phyloP scores from a whole-genome alignment of 2,113 vertebrate genomes.

The Epinephelus lanceolatus region DNA sequence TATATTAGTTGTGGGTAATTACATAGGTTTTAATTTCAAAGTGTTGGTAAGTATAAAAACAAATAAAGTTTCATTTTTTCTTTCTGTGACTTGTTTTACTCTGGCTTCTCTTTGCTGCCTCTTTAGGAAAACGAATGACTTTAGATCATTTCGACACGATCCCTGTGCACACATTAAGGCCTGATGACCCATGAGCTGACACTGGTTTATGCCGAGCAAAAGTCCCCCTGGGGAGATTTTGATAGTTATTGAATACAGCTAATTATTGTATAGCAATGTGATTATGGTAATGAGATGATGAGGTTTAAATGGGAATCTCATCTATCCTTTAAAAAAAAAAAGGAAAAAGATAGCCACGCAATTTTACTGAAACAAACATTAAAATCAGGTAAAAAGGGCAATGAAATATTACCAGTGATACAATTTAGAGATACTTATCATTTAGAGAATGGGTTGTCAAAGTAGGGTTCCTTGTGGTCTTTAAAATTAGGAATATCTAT shows the following conservation, averaged over 20 bases:
- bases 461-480: background rate
- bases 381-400: background rate
- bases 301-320: constrained; percentile 22
- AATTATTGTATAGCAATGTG: constrained; percentile 13
- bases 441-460: background rate
- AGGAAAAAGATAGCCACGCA: background rate
- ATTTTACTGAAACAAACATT: background rate
- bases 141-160: background rate
- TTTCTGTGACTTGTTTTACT: constrained; percentile 70
- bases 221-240: background rate
- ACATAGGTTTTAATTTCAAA: constrained; percentile 81
- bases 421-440: background rate
- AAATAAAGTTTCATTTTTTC: constrained; percentile 83
- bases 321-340: background rate
- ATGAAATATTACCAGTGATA: background rate
- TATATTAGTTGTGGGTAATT: constrained; percentile 84
- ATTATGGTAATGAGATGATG: constrained; percentile 37
- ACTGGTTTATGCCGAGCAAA: background rate
- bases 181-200: background rate
- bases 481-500: background rate
- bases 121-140: background rate
- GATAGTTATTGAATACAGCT: constrained; percentile 16
- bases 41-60: constrained; percentile 80
- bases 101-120: constrained; percentile 7
- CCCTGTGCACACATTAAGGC: background rate